Conservation (phyloP, 2,888 invertebrate species). For the Dicranocentrus wangi region DNA sequence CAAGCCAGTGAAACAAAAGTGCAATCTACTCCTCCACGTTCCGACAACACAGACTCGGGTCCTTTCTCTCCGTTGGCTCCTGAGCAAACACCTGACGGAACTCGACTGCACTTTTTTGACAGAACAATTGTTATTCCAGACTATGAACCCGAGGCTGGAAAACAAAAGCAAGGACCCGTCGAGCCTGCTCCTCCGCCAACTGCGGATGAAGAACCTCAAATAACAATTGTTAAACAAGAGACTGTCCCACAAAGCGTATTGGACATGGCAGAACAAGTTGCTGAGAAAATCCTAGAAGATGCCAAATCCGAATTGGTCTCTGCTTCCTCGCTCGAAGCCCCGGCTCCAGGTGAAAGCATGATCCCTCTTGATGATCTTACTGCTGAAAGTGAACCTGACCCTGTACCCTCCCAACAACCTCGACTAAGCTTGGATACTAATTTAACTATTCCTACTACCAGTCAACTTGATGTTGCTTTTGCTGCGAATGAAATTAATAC, state of each 20-base stretch:
- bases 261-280: slow-evolving; percentile 50
- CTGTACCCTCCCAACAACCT: slow-evolving; percentile 42
- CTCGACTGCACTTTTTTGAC: slow-evolving; percentile 61
- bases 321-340: not conserved
- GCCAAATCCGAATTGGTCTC: slow-evolving; percentile 16
- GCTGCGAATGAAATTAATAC: slow-evolving; percentile 1
- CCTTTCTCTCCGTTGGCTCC: slow-evolving; percentile 63
- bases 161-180: not conserved
- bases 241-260: slow-evolving; percentile 38
- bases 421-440: slow-evolving; percentile 51
- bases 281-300: slow-evolving; percentile 46
- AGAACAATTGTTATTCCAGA: slow-evolving; percentile 64
- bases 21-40: not conserved
- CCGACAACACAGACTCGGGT: slow-evolving; percentile 18
- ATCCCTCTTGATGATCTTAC: slow-evolving; percentile 24
- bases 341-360: slow-evolving; percentile 54
- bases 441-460: slow-evolving; percentile 5
- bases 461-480: slow-evolving; percentile 25
- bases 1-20: not conserved
- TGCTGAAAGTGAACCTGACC: slow-evolving; percentile 8
- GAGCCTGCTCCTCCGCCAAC: not conserved
- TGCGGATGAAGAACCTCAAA: slow-evolving; percentile 26
- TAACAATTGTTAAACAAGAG: slow-evolving; percentile 40
- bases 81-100: slow-evolving; percentile 52
- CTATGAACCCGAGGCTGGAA: slow-evolving; percentile 45